phyloP scores from a whole-genome alignment of 2,113 vertebrate genomes.

The Hippocampus zosterae region DNA sequence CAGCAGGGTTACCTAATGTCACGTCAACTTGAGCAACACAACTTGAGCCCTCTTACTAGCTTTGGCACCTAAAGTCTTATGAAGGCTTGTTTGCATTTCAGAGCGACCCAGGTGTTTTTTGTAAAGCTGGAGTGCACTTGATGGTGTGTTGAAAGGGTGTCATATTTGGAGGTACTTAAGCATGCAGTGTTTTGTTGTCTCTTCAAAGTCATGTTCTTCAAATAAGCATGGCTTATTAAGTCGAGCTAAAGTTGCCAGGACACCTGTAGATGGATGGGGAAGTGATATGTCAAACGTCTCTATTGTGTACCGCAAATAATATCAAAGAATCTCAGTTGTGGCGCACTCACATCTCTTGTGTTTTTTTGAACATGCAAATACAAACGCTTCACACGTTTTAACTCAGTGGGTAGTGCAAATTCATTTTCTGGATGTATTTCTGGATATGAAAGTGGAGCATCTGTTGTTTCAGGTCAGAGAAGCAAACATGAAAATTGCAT shows the following conservation, averaged over 20 bases:
- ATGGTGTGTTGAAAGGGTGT: conserved; percentile 65
- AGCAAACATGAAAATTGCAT: neutral
- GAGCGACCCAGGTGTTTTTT: conserved; percentile 66
- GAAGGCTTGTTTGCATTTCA: conserved; percentile 68
- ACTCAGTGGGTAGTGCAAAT: conserved; percentile 35
- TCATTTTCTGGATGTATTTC: conserved; percentile 26
- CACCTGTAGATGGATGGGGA: conserved; percentile 63
- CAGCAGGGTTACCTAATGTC: neutral
- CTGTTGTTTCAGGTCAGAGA: conserved; percentile 14
- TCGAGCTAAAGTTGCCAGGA: conserved; percentile 64
- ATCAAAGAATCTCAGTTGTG: conserved; percentile 41
- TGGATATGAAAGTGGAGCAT: conserved; percentile 18
- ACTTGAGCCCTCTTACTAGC: conserved; percentile 51
- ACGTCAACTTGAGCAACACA: conserved; percentile 14
- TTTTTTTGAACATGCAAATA: conserved; percentile 24
- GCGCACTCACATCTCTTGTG: conserved; percentile 31
- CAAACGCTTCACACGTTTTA: conserved; percentile 33
- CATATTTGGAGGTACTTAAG: conserved; percentile 65
- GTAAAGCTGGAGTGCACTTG: conserved; percentile 61
- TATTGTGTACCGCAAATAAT: conserved; percentile 54
- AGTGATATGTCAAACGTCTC: conserved; percentile 49
- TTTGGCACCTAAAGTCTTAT: conserved; percentile 57
- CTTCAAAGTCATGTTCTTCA: conserved; percentile 66
- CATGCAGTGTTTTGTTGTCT: conserved; percentile 65
- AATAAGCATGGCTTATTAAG: conserved; percentile 61